Evolutionary conservation across 2,888 invertebrate species (phyloP), one percentile per base, ranked within the genome.

Genomic region (Scaptodrosophila latifasciaeformis): DNA sequence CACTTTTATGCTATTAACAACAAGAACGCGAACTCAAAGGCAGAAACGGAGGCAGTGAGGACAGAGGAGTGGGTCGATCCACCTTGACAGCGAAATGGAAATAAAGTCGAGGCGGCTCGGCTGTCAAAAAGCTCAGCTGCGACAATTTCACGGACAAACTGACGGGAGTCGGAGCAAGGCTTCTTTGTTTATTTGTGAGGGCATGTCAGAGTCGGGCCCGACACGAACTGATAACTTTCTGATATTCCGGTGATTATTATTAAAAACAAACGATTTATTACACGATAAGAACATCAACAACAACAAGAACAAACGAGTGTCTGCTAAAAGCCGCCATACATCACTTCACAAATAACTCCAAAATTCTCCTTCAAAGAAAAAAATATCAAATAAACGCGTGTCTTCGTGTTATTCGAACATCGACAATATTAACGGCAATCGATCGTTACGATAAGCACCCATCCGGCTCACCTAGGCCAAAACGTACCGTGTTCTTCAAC

Each of bases 1-100:
- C 72, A 72, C 79, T 72, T 79, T 72, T 76, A 66, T 62, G 79
- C 79, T 71, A 72, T 72, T 79, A 72, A 72, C 74, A 66, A 76
- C 60, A 66, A 63, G 72, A 68, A 77, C 55, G 71, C 66, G 54
- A 70, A 59, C 62, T 51, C 51, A 49, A 30, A 44, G 34, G 61
- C 57, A 51, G 42, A 45, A 31, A 3, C 31, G 18, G 18, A 30
- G 29, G 27, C 18, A 34, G 37, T 18, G 48, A 35, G 13, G 51
- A 47, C 43, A 27, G 47, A 37, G 51, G 40, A 17, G 59, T 39
- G 53, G 48, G 34, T 5, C 34, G 13, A 34, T 6, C 34, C 71
- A 77, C 63, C 69, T 67, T 70, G 70, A 56, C 71, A 63, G 67
- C 59, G 53, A 65, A 63, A 56, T 67, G 46, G 58, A 51, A 63